Evolutionary conservation across 2,797 vertebrate species (phyloP).

Genomic region (Anguilla obscura): DNA sequence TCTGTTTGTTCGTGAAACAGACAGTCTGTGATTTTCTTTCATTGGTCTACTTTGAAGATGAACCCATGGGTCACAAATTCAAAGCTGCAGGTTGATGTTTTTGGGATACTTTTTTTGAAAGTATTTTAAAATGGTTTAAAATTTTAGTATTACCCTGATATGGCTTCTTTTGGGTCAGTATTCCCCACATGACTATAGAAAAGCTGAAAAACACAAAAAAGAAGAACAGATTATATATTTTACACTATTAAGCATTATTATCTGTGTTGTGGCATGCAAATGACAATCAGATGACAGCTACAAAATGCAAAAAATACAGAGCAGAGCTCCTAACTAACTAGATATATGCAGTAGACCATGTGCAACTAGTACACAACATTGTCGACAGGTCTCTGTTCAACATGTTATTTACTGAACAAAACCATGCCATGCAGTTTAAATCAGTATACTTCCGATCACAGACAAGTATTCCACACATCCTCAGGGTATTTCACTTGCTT

Average conservation of each 20-base stretch:
- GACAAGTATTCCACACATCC: neutral
- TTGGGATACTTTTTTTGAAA: neutral
- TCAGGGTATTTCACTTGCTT: neutral
- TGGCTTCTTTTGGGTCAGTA: slow-evolving; percentile 95
- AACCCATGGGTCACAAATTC: neutral
- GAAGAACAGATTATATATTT: neutral
- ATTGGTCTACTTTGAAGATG: neutral
- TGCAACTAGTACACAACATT: neutral
- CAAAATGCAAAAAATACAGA: neutral
- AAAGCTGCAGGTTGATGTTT: neutral
- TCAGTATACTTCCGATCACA: neutral
- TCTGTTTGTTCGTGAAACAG: neutral
- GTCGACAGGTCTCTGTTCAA: neutral
- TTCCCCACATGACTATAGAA: slow-evolving; percentile 93
- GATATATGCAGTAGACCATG: neutral
- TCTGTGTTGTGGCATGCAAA: neutral
- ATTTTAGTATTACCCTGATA: slow-evolving; percentile 82
- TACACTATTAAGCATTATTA: neutral
- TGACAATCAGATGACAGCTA: neutral
- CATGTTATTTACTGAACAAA: neutral
- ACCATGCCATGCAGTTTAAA: neutral
- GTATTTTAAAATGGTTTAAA: neutral
- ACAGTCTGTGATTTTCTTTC: neutral
- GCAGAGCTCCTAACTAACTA: neutral
- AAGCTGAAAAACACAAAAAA: slow-evolving; percentile 72